Conservation (phyloP, 2,113 vertebrate species). For the Pimephales promelas region DNA sequence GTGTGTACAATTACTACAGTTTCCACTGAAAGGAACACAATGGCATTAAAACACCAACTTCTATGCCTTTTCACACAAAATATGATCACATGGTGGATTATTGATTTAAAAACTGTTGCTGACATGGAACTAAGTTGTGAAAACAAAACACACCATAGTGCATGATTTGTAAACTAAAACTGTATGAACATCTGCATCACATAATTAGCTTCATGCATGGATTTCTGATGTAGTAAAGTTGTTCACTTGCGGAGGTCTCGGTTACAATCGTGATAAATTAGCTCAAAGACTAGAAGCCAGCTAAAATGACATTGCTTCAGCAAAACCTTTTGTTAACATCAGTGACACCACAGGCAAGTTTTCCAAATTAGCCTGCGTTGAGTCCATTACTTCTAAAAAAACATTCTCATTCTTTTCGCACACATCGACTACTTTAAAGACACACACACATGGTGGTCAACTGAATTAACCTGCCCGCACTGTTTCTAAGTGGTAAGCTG, state of each 20-base stretch:
- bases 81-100: background rate
- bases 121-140: background rate
- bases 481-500: constrained; percentile 9
- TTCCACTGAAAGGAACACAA: constrained; percentile 2
- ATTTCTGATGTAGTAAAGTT: too few relatives aligned
- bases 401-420: background rate
- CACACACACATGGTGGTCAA: background rate
- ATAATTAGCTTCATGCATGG: background rate
- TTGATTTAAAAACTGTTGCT: background rate
- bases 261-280: background rate
- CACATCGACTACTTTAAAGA: too few relatives aligned
- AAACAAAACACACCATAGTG: background rate
- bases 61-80: background rate
- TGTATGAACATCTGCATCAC: background rate
- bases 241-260: too few relatives aligned
- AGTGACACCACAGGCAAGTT: background rate
- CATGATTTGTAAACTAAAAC: background rate
- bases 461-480: constrained; percentile 16
- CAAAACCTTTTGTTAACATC: background rate
- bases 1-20: background rate
- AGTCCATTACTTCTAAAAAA: background rate
- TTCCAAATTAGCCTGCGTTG: background rate
- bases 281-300: background rate
- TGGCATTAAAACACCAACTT: background rate
- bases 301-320: background rate